Base-by-base conservation (phyloP, 1,140 invertebrate genomes). In the Drosophila littoralis region DNA sequence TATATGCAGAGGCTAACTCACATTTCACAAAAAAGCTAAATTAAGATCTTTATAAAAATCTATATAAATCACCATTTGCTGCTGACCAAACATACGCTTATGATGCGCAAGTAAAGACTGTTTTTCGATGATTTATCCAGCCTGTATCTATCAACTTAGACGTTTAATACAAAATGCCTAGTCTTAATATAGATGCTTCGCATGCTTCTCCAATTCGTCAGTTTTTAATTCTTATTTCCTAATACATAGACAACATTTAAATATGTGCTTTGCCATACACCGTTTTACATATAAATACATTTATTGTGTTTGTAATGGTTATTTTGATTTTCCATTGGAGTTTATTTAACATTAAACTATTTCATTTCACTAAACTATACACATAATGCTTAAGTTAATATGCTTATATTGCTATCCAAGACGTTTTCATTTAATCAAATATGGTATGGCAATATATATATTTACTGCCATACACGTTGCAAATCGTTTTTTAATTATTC, bases 281-380 rank as follows among this genome's bases (percentile, higher is more conserved):
- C 57, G 28, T 43, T 68, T 74, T 52, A 65, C 71, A 52, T 57
- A 68, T 71, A 57, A 15, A 68, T 33, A 51, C 58, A 54, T 45
- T 71, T 51, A 76, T 35, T 58, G 54, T 10, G 7, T 74, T 61
- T 51, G 32, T 13, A 54, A 48, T 48, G 61, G 50, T 28, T 43
- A 28, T 13, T 64, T 63, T 69, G 38, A 50, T 68, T 81, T 88
- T 77, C 22, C 46, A 79, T 84, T 74, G 38, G 51, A 76, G 61
- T 82, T 75, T 48, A 73, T 86, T 82, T 70, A 79, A 82, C 79
- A 86, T 88, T 88, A 88, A 82, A 77, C 83, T 88, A 88, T 69
- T 83, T 83, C 66, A 88, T 89, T 88, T 88, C 40, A 83, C 84
- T 89, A 88, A 88, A 80, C 83, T 88, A 88, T 88, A 88, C 83